Conservation (phyloP, 37 sponge, comb jelly and placozoan genomes). For the Eunapius fragilis region DNA sequence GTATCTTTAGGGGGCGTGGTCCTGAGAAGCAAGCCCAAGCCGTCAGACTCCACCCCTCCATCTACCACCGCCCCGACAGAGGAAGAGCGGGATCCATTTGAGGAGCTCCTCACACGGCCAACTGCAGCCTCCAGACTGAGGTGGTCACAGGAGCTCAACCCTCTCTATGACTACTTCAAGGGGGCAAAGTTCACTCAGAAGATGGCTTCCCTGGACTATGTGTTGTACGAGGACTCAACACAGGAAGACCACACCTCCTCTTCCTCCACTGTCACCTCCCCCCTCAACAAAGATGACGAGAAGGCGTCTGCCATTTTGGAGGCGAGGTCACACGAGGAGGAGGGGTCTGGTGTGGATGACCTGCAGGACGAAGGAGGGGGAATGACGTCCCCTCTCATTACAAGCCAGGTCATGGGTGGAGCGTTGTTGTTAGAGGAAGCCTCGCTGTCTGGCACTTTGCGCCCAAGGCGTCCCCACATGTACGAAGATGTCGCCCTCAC, state of each 20-base stretch:
- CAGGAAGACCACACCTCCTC: background rate
- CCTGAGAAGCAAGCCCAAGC: background rate
- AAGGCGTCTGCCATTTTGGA: background rate
- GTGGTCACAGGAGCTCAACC: conserved; percentile 71
- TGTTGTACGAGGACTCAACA: conserved; percentile 14
- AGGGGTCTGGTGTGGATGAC: background rate
- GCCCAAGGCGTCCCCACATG: conserved; percentile 6
- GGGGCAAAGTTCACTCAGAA: conserved; percentile 50
- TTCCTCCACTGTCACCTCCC: background rate
- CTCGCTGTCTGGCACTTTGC: background rate
- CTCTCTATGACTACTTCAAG: conserved; percentile 64
- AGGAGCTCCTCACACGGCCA: conserved; percentile 24
- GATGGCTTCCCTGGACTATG: conserved; percentile 11
- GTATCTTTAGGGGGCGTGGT: background rate
- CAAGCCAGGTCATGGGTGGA: background rate
- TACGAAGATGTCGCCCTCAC: conserved; percentile 9
- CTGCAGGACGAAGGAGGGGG: background rate
- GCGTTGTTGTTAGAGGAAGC: background rate
- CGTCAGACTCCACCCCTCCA: background rate
- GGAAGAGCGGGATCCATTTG: conserved; percentile 44
- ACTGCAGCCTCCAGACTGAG: conserved; percentile 12
- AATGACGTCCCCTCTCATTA: background rate
- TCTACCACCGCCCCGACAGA: background rate
- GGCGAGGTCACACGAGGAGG: background rate
- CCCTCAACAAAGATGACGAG: background rate